These are phyloP conservation scores for Cichladusa arquata DNA, from an alignment of 2,113 vertebrate genomes.

Conservation along the genomic window DNA sequence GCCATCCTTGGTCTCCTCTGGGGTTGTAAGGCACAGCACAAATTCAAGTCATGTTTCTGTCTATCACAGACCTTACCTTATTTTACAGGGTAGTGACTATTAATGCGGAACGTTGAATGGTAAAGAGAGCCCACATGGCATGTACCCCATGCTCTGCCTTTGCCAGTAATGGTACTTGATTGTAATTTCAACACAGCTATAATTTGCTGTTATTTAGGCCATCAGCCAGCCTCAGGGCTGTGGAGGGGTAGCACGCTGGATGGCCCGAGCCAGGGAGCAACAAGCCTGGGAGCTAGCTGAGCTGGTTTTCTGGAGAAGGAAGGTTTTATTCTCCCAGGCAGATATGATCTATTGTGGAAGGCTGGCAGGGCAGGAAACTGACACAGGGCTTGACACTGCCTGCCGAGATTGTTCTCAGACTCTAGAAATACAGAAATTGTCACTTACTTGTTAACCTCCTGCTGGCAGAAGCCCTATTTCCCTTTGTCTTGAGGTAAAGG, in stretches of 20 bases:
- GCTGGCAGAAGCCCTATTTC: slow-evolving; percentile 43
- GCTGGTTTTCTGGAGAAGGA: neutral
- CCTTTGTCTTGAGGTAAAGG: slow-evolving; percentile 62
- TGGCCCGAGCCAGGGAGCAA: neutral
- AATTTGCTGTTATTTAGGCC: neutral
- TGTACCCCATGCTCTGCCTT: neutral
- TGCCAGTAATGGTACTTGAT: neutral
- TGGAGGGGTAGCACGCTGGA: neutral
- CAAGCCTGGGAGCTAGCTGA: neutral
- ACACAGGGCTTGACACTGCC: slow-evolving; percentile 53
- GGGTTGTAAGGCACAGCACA: neutral
- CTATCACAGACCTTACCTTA: neutral
- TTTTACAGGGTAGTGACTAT: neutral
- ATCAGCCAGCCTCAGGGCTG: neutral
- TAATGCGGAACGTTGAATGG: neutral
- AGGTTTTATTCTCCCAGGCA: slow-evolving; percentile 30
- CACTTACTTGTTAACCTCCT: slow-evolving; percentile 66
- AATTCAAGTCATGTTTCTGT: neutral
- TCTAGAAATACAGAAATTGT: slow-evolving; percentile 54
- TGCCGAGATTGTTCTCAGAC: slow-evolving; percentile 25
- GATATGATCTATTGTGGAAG: slow-evolving; percentile 34
- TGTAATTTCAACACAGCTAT: neutral
- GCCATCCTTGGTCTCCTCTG: neutral
- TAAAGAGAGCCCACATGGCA: neutral
- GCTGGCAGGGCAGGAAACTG: slow-evolving; percentile 29